phyloP scores from a whole-genome alignment of 2,113 vertebrate genomes.

The Melierax canorus region DNA sequence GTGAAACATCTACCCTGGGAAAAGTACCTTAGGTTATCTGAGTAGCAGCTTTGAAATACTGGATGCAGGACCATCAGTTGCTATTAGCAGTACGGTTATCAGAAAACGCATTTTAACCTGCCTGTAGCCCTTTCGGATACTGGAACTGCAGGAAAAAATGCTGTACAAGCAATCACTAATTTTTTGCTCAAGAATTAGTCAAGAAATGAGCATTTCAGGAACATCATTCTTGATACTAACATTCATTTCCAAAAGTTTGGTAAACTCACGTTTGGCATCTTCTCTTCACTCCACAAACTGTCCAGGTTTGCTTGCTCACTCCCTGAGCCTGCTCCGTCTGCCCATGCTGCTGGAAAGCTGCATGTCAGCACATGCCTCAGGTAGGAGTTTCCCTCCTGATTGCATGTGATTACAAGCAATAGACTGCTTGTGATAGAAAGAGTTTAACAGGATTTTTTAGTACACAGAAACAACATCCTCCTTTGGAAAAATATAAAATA shows the following conservation, averaged over 20 bases:
- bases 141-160: neutral
- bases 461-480: neutral
- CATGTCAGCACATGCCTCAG: constrained; percentile 36
- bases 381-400: constrained; percentile 33
- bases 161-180: rapidly evolving
- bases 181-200: neutral
- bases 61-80: neutral
- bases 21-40: rapidly evolving
- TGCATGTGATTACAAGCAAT: neutral
- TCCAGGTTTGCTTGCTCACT: neutral
- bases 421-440: neutral
- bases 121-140: neutral
- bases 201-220: neutral
- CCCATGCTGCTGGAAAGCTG: neutral
- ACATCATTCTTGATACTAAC: neutral
- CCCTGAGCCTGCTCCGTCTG: neutral
- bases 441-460: neutral
- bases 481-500: neutral
- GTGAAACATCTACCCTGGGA: neutral
- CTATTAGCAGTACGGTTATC: neutral
- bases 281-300: neutral
- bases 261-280: neutral
- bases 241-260: neutral
- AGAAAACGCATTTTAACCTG: neutral
- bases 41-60: neutral